These are phyloP conservation scores for Lepetodrilus schrolli DNA, from an alignment of 2,888 invertebrate genomes.

Conservation along the genomic window DNA sequence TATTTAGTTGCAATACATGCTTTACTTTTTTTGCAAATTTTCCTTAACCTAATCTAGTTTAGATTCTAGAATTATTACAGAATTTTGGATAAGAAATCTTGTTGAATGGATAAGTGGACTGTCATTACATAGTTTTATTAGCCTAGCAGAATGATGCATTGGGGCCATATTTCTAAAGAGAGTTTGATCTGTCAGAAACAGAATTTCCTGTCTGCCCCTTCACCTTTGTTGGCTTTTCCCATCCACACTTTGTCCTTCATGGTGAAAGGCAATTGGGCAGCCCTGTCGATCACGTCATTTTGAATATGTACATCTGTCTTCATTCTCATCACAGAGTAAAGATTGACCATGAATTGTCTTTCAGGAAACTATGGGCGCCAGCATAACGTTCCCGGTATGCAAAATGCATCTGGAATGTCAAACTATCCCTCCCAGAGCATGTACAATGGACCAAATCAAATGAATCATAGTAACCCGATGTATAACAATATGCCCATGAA, in stretches of 20 bases:
- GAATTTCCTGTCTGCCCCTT: no score
- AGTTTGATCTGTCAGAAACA: no score
- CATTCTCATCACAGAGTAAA: not conserved
- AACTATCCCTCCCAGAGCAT: slow-evolving; percentile 58
- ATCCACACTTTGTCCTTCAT: slow-evolving; percentile 13
- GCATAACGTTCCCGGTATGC: slow-evolving; percentile 48
- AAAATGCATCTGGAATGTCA: slow-evolving; percentile 48
- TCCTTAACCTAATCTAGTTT: not conserved
- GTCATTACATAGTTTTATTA: no score
- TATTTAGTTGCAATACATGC: not conserved
- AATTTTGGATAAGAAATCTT: not conserved
- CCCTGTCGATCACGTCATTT: slow-evolving; percentile 3
- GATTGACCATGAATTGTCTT: slow-evolving; percentile 35
- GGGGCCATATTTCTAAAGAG: no score
- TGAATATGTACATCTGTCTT: not conserved
- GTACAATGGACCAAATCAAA: slow-evolving; percentile 57
- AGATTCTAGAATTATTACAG: not conserved
- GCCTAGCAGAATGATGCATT: no score
- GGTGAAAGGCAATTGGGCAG: slow-evolving; percentile 24
- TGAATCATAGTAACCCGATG: not conserved
- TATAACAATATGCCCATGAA: slow-evolving; percentile 48
- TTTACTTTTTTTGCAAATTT: not conserved
- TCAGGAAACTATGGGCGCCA: slow-evolving; percentile 56
- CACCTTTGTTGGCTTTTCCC: slow-evolving; percentile 23
- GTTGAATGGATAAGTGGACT: not conserved